Conservation (phyloP, 2,888 invertebrate species). For the Drosophila quinaria region DNA sequence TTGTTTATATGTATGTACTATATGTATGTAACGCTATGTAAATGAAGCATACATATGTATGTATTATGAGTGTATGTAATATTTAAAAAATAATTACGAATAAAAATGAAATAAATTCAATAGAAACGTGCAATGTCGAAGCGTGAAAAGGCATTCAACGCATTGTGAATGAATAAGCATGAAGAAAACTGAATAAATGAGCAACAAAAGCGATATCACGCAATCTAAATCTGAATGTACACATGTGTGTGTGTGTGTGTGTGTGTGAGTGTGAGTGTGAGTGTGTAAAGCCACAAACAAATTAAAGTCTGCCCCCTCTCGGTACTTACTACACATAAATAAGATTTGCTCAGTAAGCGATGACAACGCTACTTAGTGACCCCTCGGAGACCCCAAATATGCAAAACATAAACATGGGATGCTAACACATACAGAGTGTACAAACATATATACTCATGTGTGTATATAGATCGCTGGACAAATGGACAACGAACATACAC, state of each 20-base stretch:
- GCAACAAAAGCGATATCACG: slow-evolving; percentile 44
- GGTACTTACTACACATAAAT: neutral
- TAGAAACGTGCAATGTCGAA: slow-evolving; percentile 40
- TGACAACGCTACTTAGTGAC: slow-evolving; percentile 41
- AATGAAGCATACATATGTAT: slow-evolving; percentile 29
- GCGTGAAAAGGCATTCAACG: slow-evolving; percentile 60
- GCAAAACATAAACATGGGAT: slow-evolving; percentile 30
- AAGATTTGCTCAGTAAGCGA: slow-evolving; percentile 40
- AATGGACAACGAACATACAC: slow-evolving; percentile 34
- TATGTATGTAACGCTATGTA: slow-evolving; percentile 47
- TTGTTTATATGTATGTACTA: slow-evolving; percentile 38
- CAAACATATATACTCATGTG: neutral
- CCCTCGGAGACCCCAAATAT: slow-evolving; percentile 29
- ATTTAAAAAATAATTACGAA: neutral
- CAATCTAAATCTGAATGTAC: slow-evolving; percentile 26
- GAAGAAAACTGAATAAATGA: slow-evolving; percentile 41
- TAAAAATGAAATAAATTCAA: slow-evolving; percentile 25
- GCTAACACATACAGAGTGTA: neutral
- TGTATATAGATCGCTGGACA: slow-evolving; percentile 3
- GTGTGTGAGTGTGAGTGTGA: slow-evolving; percentile 10
- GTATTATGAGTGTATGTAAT: neutral
- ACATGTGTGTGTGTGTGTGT: neutral
- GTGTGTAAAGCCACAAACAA: slow-evolving; percentile 32
- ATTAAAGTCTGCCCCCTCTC: slow-evolving; percentile 14
- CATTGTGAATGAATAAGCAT: slow-evolving; percentile 64